These are phyloP conservation scores for Marcusenius ussheri DNA, from an alignment of 2,113 vertebrate species.

Conservation along the genomic window DNA sequence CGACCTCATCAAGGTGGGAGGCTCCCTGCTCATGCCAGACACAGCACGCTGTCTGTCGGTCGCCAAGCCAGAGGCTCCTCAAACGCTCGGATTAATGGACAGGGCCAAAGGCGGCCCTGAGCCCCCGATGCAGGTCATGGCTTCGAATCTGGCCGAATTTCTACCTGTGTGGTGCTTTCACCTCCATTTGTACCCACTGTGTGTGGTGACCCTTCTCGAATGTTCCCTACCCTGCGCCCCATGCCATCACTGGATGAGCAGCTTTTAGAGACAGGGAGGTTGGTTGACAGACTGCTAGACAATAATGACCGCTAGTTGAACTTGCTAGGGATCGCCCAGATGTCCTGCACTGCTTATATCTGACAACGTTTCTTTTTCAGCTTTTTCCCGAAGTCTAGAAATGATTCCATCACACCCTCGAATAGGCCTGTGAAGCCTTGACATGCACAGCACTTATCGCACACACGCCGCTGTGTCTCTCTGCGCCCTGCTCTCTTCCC, in stretches of 20 bases:
- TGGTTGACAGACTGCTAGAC: background rate
- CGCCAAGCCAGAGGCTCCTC: background rate
- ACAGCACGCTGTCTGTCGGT: background rate
- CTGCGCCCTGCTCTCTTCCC: background rate
- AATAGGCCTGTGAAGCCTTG: background rate
- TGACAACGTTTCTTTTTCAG: background rate
- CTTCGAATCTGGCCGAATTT: background rate
- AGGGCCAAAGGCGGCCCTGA: background rate
- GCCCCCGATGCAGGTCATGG: background rate
- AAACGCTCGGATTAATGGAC: background rate
- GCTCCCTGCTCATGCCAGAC: background rate
- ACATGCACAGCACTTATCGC: background rate
- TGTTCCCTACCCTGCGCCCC: background rate
- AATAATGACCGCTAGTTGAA: background rate
- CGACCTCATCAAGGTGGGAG: conserved; percentile 90
- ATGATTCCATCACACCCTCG: background rate
- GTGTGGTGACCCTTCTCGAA: background rate
- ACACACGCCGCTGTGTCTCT: background rate
- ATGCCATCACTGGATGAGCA: background rate
- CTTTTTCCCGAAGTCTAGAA: background rate
- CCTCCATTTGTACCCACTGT: background rate
- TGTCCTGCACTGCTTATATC: background rate
- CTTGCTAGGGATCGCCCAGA: background rate
- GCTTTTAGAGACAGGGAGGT: background rate
- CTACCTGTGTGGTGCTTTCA: background rate